Evolutionary conservation across 2,888 invertebrate species (phyloP), one percentile per base, ranked within the genome.

Genomic region (Rhingia rostrata): DNA sequence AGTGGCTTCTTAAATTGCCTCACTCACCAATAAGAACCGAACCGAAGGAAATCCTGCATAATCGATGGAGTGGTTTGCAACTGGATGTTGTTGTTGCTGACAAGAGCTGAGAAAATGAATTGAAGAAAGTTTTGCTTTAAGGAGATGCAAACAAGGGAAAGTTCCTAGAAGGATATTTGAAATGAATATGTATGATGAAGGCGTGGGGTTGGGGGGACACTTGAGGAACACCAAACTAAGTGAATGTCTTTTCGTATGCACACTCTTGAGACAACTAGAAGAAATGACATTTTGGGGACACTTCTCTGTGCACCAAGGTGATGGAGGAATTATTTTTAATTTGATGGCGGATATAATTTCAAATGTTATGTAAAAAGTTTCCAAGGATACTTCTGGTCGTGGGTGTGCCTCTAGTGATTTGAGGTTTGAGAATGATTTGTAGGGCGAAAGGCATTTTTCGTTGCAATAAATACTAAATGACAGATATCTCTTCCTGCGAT

Each of bases 181-280:
- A 61, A 72, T 78, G 77, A 82, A 82, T 82, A 82, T 82, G 77
- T 61, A 78, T 82, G 61, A 82, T 43, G 22, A 22, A 22, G 22
- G 22, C 22, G 22, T 22, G 10, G 22, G 60, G 56, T 9, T 10
- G 39, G 14, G 6, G n/a, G 70, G 70, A 47, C 45, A 69, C 35
- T 32, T 6, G 30, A 30, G 56, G 35, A 49, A 53, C 60, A 63
- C n/a, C 9, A 41, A 7, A 60, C 73, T 66, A 60, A 80, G 51
- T 73, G 60, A 73, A 66, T 73, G 47, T 22, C 70, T 54, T 63
- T 67, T 61, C 51, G 64, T 35, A 35, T 66, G 70, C 53, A 70
- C 41, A 49, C 10, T 49, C 4, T 60, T n/a, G 41, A 70, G 70
- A 60, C 45, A 64, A 70, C 60, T 64, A 63, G 37, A 14, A 58